Base-by-base conservation (phyloP, 1,140 invertebrate species). In the Cardiocondyla obscurior region DNA sequence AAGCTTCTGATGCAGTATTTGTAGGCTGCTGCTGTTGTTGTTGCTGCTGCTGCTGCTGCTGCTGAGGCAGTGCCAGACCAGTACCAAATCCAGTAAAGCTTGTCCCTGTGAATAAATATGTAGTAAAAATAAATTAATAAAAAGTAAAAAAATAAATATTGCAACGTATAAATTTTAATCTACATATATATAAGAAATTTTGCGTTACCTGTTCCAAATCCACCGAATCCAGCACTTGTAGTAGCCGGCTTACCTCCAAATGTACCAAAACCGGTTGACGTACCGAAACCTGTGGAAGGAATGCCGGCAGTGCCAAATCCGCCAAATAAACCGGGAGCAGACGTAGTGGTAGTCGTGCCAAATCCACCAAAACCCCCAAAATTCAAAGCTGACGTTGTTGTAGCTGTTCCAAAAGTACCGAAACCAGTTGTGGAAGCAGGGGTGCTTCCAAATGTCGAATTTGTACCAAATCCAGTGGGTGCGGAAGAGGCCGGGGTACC, bases 1-100 rank as follows among this genome's bases (percentile, higher is more conserved):
- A 94, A 0, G 96, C 96, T 89, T 97, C 96, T 22, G 96, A 95
- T 3, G 96, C 94, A 64, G 95, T 95, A 58, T 95, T 92, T n/a
- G 94, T 93, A n/a, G 94, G 93, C 70, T 94, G 95, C 82, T 95
- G 95, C 72, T 94, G 94, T 53, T 95, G 95, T 72, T 95, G 95
- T 67, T 95, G 95, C 49, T 95, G 95, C 46, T 94, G 94, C 14
- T 94, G 94, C 82, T 94, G 93, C 70, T 92, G 92, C 60, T 95
- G 95, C 44, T 95, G 95, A 60, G 74, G 67, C 12, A 90, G 90
- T 1, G 39, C 55, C 19, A 90, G 57, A 62, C 83, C 90, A 62
- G 82, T 82, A 12, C 92, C 91, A 86, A 92, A 92, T 1, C 90
- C 85, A 2, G 85, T 14, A 36, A 92, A 92, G 64, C 85, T 86